Evolutionary conservation across 2,113 vertebrate genomes (phyloP).

Genomic region (Phaethon lepturus): DNA sequence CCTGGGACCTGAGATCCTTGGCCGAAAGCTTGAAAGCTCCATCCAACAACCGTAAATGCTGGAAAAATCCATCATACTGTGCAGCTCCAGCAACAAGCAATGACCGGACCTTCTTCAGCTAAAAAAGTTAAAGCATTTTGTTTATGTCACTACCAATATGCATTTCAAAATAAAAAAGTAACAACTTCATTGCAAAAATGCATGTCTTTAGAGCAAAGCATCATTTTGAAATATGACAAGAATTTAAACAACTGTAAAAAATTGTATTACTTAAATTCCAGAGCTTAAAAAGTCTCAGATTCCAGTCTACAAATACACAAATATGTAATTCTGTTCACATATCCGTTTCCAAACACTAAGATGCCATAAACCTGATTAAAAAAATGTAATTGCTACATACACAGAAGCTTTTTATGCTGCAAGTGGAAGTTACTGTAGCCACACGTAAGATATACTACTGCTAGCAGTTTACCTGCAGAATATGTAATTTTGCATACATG

Average conservation of each 20-base stretch:
- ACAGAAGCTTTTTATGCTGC: neutral
- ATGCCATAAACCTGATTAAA: neutral
- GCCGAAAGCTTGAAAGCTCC: constrained; percentile 96
- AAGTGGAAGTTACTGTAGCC: neutral
- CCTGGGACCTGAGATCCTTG: constrained; percentile 95
- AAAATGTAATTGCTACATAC: neutral
- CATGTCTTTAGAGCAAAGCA: neutral
- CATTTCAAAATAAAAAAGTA: neutral
- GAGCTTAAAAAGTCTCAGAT: neutral
- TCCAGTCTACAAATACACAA: neutral
- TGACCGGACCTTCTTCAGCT: constrained; percentile 95
- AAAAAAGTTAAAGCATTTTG: neutral
- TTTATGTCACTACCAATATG: neutral
- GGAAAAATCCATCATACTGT: constrained; percentile 94
- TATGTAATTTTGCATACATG: neutral
- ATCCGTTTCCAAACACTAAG: neutral
- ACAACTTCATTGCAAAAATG: neutral
- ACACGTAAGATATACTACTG: neutral
- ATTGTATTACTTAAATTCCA: neutral
- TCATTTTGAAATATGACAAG: neutral
- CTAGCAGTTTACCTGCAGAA: neutral
- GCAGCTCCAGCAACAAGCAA: constrained; percentile 92
- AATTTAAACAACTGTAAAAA: neutral
- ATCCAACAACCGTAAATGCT: constrained; percentile 92
- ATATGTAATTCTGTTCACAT: neutral